Evolutionary conservation across 1,140 invertebrate genomes (phyloP), one percentile per base, ranked within the genome.

Genomic region (Trichonephila clavipes): DNA sequence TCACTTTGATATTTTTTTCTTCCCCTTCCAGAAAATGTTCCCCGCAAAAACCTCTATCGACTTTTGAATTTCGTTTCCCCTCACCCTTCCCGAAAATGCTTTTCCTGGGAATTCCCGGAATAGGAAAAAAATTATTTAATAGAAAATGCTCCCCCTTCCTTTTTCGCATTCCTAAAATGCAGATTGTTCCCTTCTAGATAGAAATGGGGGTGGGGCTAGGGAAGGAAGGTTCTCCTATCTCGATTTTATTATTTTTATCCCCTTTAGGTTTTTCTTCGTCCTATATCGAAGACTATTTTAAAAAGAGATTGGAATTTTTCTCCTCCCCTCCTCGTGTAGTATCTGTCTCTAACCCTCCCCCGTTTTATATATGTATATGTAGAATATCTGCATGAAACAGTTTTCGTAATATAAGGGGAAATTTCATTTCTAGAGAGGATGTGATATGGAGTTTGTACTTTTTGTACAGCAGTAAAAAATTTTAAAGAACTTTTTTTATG

Each of bases 141-240:
- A 92, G 91, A 92, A 92, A 92, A 92, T 92, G 61, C 81, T 87
- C 91, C 62, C 91, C 61, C 51, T 66, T 58, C 28, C 81, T 92
- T 83, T 18, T 81, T 87, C 51, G 83, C 61, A 92, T 92, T 92
- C 91, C 82, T 86, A 87, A 92, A 92, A 92, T 92, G 91, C 91
- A 92, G 91, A 92, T 92, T 92, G 91, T 83, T 92, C 64, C 83
- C 91, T 87, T 92, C 91, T 5, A 86, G 83, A 92, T 92, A 92
- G 81, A n/a, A 59, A 61, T 24, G 44, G 28, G 44, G 66, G 72
- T 66, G 34, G 62, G 86, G 51, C 51, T 51, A 44, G 64, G 51
- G 64, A 85, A 85, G 82, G 61, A 34, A 5, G 66, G 24, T 8
- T 66, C 82, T 51, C 40, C 64, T 87, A 86, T 92, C 91, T 51